These are phyloP conservation scores for Pseudomyrmex gracilis DNA, from an alignment of 1,140 invertebrate species.

Conservation along the genomic window DNA sequence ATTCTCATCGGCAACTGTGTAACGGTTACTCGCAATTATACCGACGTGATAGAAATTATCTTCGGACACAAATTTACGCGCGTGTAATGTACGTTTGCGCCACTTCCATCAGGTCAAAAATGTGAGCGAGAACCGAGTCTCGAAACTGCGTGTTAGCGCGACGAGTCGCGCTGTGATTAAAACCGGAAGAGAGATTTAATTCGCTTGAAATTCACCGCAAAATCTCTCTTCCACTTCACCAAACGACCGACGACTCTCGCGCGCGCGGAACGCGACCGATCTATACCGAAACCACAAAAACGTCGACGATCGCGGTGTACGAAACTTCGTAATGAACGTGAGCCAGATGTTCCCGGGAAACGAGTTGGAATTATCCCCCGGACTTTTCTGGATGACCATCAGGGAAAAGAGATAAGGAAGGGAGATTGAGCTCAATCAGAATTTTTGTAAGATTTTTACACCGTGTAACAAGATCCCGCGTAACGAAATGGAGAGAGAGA, in stretches of 20 bases:
- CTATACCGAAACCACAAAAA: conserved; percentile 53
- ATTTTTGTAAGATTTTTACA: conserved; percentile 43
- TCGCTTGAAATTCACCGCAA: conserved; percentile 61
- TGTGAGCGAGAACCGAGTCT: conserved; percentile 26
- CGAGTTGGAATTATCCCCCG: conserved; percentile 48
- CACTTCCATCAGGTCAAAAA: conserved; percentile 36
- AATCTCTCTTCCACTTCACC: conserved; percentile 56
- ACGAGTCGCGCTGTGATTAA: conserved; percentile 53
- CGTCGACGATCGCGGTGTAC: conserved; percentile 57
- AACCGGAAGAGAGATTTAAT: conserved; percentile 58
- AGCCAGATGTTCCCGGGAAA: conserved; percentile 51
- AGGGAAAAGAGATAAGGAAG: conserved; percentile 7
- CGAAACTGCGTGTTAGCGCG: conserved; percentile 40
- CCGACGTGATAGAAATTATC: conserved; percentile 24
- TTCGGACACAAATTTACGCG: conserved; percentile 12
- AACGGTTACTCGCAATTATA: not conserved
- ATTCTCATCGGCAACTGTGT: not conserved
- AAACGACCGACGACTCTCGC: conserved; percentile 5
- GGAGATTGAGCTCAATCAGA: conserved; percentile 25
- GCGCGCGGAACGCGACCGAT: conserved; percentile 37
- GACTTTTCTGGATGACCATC: conserved; percentile 49
- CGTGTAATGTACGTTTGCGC: not conserved
- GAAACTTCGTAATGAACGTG: conserved; percentile 61
- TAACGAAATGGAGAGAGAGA: too few relatives aligned
- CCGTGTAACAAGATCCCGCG: conserved; percentile 21